Evolutionary conservation across 2,797 vertebrate species (phyloP).

Genomic region (Enteromius paludinosus): DNA sequence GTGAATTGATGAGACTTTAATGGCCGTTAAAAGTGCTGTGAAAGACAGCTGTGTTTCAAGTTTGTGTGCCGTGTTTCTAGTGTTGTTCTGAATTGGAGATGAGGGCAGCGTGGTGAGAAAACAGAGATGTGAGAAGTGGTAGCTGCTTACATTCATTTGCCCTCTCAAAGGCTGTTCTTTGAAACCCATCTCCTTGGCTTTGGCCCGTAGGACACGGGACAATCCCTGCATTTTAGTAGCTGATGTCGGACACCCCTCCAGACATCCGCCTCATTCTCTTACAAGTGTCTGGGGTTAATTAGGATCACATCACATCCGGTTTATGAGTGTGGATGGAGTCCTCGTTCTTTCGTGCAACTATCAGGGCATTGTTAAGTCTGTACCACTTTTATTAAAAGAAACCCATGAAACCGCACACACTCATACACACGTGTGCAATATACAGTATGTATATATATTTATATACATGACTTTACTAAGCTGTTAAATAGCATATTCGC

Average conservation of each 20-base stretch:
- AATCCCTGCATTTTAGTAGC: conserved; percentile 69
- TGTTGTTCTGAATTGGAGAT: conserved; percentile 80
- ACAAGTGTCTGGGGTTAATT: conserved; percentile 75
- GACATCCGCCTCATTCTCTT: conserved; percentile 66
- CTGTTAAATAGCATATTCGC: conserved; percentile 55
- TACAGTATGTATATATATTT: conserved; percentile 27
- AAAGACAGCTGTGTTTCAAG: conserved; percentile 84
- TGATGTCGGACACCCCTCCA: conserved; percentile 64
- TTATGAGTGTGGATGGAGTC: conserved; percentile 44
- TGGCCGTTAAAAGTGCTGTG: conserved; percentile 83
- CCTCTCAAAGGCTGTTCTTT: conserved; percentile 59
- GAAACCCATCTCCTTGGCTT: conserved; percentile 50
- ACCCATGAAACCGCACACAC: conserved; percentile 31
- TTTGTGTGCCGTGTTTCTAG: conserved; percentile 71
- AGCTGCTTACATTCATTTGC: conserved; percentile 65
- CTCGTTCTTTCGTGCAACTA: conserved; percentile 57
- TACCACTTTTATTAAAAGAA: conserved; percentile 44
- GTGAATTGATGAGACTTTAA: conserved; percentile 91
- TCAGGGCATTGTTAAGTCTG: conserved; percentile 64
- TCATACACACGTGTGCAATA: not conserved
- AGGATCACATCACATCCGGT: conserved; percentile 70
- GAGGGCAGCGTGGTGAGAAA: conserved; percentile 43
- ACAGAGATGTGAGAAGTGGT: conserved; percentile 59
- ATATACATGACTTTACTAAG: conserved; percentile 67
- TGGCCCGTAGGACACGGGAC: conserved; percentile 59